Conservation (phyloP, 2,113 vertebrate genomes). For the Equus przewalskii region DNA sequence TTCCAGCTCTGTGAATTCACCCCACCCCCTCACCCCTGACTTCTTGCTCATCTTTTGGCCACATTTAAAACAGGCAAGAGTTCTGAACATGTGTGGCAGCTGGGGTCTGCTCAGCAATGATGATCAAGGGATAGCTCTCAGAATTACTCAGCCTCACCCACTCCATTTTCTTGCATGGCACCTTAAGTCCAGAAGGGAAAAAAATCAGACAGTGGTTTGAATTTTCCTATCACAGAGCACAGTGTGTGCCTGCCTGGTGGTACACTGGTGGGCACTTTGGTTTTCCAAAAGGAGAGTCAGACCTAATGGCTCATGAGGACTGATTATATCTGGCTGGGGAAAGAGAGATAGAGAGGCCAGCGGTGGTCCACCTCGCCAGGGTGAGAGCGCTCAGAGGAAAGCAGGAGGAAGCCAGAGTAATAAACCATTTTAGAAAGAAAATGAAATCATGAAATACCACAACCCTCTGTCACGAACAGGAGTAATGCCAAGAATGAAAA, state of each 20-base stretch:
- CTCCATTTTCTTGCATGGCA: background rate
- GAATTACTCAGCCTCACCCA: background rate
- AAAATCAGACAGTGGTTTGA: background rate
- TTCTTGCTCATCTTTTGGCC: background rate
- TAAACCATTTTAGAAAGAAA: background rate
- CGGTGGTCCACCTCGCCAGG: accelerated
- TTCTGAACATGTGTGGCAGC: background rate
- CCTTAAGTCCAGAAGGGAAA: background rate
- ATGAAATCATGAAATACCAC: background rate
- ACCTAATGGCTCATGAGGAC: background rate
- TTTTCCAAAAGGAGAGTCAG: background rate
- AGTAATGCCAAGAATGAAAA: background rate
- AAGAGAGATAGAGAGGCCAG: background rate
- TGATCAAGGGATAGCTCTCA: background rate
- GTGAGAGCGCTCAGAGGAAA: background rate
- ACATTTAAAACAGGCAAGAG: background rate
- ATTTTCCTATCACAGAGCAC: background rate
- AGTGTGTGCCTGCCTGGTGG: accelerated
- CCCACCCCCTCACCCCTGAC: background rate
- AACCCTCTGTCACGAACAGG: background rate
- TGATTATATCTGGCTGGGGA: background rate
- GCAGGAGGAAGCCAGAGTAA: background rate
- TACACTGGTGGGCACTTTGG: background rate
- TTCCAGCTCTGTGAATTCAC: background rate
- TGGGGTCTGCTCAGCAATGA: background rate